These are phyloP conservation scores for Caprella mutica DNA, from an alignment of 2,888 invertebrate genomes.

Conservation along the genomic window DNA sequence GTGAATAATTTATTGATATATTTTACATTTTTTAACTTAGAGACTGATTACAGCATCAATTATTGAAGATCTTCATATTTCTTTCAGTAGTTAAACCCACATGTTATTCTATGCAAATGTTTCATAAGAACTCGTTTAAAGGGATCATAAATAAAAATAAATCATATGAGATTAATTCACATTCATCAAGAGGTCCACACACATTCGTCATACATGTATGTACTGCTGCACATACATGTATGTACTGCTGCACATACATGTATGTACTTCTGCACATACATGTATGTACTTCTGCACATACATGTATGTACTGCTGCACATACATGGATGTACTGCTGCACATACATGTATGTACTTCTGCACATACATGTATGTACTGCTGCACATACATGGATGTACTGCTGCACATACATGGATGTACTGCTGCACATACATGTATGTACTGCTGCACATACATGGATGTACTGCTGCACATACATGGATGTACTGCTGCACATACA, in stretches of 20 bases:
- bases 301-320: neutral
- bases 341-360: neutral
- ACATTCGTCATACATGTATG: neutral
- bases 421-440: too few species aligned
- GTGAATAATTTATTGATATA: too few species aligned
- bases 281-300: neutral
- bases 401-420: neutral
- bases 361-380: neutral
- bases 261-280: neutral
- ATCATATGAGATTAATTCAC: too few species aligned
- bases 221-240: neutral
- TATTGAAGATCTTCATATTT: too few species aligned
- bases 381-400: conserved; percentile 6
- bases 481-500: too few species aligned
- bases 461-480: too few species aligned
- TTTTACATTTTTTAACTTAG: neutral
- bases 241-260: neutral
- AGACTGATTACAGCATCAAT: too few species aligned
- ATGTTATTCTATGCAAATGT: too few species aligned
- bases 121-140: too few species aligned
- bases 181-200: too few species aligned
- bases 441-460: too few species aligned
- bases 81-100: too few species aligned
- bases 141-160: neutral
- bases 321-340: neutral